phyloP scores from a whole-genome alignment of 2,888 invertebrate species.

The Prionchulus punctatus region DNA sequence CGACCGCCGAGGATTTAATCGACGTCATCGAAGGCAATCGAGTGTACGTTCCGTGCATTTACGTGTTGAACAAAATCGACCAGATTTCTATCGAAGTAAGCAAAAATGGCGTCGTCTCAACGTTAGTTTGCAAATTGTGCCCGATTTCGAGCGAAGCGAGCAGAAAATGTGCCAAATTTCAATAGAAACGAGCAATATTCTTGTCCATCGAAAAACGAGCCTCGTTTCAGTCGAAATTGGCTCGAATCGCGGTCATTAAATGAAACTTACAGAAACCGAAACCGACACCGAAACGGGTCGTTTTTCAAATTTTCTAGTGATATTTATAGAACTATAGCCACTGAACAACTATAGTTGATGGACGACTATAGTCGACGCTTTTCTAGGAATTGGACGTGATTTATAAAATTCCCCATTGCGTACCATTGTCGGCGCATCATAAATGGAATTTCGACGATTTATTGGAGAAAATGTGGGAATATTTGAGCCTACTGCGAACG shows the following conservation, averaged over 20 bases:
- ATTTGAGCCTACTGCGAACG: conserved; percentile 79
- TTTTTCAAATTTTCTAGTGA: no score
- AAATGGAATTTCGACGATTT: conserved; percentile 97
- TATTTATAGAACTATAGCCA: no score
- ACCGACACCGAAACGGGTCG: no score
- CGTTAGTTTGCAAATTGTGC: no score
- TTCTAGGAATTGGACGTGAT: conserved; percentile 85
- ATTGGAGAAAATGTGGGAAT: conserved; percentile 80
- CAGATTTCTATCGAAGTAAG: conserved; percentile 44
- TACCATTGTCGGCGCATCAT: conserved; percentile 99
- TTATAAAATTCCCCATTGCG: conserved; percentile 96
- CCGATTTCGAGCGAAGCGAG: no score
- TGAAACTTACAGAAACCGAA: not conserved
- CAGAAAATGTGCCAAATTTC: no score
- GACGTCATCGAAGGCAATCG: conserved; percentile 97
- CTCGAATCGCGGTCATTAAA: not conserved
- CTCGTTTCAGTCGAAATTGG: no score
- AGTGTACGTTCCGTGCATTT: conserved; percentile 94
- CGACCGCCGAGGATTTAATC: conserved; percentile 89
- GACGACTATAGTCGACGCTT: no score
- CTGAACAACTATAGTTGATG: no score
- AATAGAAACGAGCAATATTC: no score
- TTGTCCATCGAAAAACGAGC: no score
- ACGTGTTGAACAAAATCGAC: conserved; percentile 93
- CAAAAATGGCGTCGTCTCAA: no score